Percentiles rank a stretch among this genome's conserved stretches.
Conservation (phyloP, 2,113 vertebrate genomes). For the Caracal caracal region DNA sequence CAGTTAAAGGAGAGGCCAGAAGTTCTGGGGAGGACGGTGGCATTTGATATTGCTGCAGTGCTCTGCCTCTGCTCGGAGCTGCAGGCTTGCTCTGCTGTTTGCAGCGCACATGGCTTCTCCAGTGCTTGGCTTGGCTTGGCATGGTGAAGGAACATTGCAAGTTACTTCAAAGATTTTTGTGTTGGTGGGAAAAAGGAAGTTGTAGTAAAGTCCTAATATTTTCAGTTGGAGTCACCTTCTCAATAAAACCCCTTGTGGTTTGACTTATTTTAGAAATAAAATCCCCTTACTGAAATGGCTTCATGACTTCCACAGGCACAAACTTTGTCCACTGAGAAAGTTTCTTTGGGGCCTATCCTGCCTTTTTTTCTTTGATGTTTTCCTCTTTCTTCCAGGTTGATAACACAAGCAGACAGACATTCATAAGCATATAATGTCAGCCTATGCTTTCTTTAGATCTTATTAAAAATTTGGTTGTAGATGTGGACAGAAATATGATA, state of each 20-base stretch:
- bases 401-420: not conserved
- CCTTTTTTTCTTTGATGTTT: not conserved
- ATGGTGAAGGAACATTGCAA: not conserved
- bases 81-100: not conserved
- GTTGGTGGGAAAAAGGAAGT: not conserved
- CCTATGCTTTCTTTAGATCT: not conserved
- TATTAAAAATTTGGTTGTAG: not conserved
- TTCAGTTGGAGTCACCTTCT: not conserved
- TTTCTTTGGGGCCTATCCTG: not conserved
- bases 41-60: not conserved
- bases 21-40: not conserved
- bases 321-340: not conserved
- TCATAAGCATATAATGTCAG: not conserved
- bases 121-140: not conserved
- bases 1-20: not conserved
- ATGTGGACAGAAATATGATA: not conserved
- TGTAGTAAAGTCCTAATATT: not conserved
- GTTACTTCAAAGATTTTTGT: not conserved
- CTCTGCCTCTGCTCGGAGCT: not conserved
- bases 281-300: not conserved
- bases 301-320: not conserved
- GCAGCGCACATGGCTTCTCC: not conserved
- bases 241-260: not conserved
- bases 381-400: not conserved
- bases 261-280: constrained; percentile 7